phyloP scores from a whole-genome alignment of 2,797 vertebrate genomes.

The Tinamus major region DNA sequence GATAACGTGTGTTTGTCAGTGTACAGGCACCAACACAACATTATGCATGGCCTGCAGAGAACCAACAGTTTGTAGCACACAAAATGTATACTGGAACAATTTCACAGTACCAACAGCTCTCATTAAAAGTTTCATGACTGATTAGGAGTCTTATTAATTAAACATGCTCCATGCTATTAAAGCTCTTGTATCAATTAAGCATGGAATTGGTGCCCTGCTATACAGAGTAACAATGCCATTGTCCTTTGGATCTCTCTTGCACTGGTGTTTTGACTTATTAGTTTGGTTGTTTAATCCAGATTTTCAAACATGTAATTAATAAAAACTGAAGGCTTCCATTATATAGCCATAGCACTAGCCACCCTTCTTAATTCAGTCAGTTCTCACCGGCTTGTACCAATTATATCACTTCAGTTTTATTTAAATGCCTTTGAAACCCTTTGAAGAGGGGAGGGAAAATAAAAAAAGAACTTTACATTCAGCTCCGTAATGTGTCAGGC shows the following conservation, averaged over 20 bases:
- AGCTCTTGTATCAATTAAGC: constrained; percentile 59
- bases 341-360: background rate
- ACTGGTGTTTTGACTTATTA: constrained; percentile 44
- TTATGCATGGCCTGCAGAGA: background rate
- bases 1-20: rapidly evolving
- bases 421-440: constrained; percentile 46
- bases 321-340: constrained; percentile 54
- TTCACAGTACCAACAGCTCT: constrained; percentile 11
- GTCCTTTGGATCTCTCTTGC: constrained; percentile 34
- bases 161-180: constrained; percentile 46
- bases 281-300: constrained; percentile 49
- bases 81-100: background rate
- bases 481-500: background rate
- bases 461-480: background rate
- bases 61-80: background rate
- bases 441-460: background rate
- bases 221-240: constrained; percentile 1
- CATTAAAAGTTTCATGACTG: constrained; percentile 52
- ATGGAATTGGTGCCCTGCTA: constrained; percentile 21
- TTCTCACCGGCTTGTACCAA: constrained; percentile 52
- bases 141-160: constrained; percentile 67
- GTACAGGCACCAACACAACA: rapidly evolving
- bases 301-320: constrained; percentile 56
- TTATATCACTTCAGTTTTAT: constrained; percentile 17
- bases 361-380: constrained; percentile 3